phyloP scores from a whole-genome alignment of 2,888 invertebrate species.

The Morpho helenor region DNA sequence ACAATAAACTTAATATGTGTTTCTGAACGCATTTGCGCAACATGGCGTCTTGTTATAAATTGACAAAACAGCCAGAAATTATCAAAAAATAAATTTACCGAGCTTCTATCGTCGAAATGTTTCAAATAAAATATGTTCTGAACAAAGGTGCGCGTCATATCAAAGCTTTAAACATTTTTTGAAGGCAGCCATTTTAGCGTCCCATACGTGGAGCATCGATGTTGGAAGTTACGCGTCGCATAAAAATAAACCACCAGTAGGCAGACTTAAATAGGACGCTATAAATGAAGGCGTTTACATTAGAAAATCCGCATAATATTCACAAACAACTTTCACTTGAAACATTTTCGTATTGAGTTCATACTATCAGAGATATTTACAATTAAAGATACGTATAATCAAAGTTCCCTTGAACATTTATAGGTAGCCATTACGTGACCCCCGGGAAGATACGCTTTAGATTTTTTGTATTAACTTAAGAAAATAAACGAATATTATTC shows the following conservation, averaged over 20 bases:
- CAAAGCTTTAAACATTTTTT: slow-evolving; percentile 25
- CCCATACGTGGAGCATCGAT: slow-evolving; percentile 45
- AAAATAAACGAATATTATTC: slow-evolving; percentile 10
- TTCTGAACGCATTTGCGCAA: slow-evolving; percentile 31
- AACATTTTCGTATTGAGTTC: slow-evolving; percentile 51
- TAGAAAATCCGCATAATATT: slow-evolving; percentile 60
- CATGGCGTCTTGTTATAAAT: slow-evolving; percentile 31
- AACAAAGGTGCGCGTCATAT: slow-evolving; percentile 39
- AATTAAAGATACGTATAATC: slow-evolving; percentile 42
- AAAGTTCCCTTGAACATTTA: slow-evolving; percentile 53
- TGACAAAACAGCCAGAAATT: slow-evolving; percentile 29
- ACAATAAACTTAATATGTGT: slow-evolving; percentile 14
- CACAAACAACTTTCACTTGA: slow-evolving; percentile 68
- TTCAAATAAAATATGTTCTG: slow-evolving; percentile 42
- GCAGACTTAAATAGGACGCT: slow-evolving; percentile 36
- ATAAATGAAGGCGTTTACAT: slow-evolving; percentile 48
- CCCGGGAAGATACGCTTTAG: slow-evolving; percentile 35
- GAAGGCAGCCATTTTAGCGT: slow-evolving; percentile 36
- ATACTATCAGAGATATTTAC: slow-evolving; percentile 77
- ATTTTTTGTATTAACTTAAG: slow-evolving; percentile 12
- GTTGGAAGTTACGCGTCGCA: slow-evolving; percentile 38
- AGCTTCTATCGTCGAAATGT: slow-evolving; percentile 32
- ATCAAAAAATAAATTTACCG: slow-evolving; percentile 25
- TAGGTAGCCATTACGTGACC: slow-evolving; percentile 75
- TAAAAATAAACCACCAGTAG: slow-evolving; percentile 60